phyloP scores from a whole-genome alignment of 2,113 vertebrate species.

The Hyaena hyaena region DNA sequence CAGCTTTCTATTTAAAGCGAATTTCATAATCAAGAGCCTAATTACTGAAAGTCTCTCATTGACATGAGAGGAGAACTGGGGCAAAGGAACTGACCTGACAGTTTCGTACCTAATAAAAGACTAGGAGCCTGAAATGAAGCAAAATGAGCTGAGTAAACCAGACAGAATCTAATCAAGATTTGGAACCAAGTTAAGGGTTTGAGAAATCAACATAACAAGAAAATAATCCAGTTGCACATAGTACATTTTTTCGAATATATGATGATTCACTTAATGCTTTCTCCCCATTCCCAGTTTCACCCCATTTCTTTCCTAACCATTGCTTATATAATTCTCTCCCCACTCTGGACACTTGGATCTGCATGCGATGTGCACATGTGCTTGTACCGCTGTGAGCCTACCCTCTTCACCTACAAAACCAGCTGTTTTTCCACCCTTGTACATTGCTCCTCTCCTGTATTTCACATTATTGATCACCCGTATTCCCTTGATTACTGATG shows the following conservation, averaged over 20 bases:
- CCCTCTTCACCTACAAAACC: neutral
- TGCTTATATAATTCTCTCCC: neutral
- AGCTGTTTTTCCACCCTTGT: neutral
- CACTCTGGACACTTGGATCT: neutral
- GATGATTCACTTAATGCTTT: neutral
- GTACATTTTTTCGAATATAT: neutral
- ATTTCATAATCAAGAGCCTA: slow-evolving; percentile 32
- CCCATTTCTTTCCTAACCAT: neutral
- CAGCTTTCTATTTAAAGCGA: slow-evolving; percentile 55
- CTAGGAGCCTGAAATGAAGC: neutral
- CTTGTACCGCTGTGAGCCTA: too few relatives aligned
- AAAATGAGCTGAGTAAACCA: neutral
- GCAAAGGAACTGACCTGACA: slow-evolving; percentile 32
- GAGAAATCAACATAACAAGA: slow-evolving; percentile 34
- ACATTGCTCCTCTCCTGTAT: neutral
- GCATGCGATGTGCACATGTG: rapidly evolving
- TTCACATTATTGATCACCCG: neutral
- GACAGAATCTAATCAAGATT: neutral
- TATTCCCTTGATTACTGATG: neutral
- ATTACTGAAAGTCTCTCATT: slow-evolving; percentile 14
- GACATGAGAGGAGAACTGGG: neutral
- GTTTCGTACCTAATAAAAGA: slow-evolving; percentile 38
- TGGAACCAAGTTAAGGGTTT: neutral
- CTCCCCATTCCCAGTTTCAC: neutral
- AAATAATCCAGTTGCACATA: neutral